phyloP scores from a whole-genome alignment of 2,888 invertebrate genomes.

The Panopea generosa region DNA sequence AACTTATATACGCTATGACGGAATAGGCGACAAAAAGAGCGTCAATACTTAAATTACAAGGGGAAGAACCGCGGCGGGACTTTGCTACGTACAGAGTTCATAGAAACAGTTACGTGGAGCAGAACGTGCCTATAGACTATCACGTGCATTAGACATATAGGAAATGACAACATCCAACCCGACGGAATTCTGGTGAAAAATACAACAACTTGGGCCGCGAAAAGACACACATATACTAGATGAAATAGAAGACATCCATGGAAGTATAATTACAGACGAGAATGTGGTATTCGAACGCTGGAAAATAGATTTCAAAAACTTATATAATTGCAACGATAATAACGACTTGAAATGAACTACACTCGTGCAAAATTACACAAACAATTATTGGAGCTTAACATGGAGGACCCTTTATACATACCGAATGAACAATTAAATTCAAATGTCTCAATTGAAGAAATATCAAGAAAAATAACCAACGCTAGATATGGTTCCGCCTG shows the following conservation, averaged over 20 bases:
- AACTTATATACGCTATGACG: conserved; percentile 1
- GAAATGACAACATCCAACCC: conserved; percentile 30
- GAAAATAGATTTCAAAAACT: conserved; percentile 29
- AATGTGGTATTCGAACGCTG: conserved; percentile 25
- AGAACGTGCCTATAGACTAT: conserved; percentile 21
- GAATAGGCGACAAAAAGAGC: conserved; percentile 6
- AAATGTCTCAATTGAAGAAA: conserved; percentile 16
- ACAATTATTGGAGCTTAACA: conserved; percentile 21
- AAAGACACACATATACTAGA: conserved; percentile 22
- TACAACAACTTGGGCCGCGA: conserved; percentile 38
- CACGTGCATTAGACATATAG: conserved; percentile 27
- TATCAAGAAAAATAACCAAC: neutral
- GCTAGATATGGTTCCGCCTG: too few relatives aligned
- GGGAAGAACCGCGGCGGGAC: neutral
- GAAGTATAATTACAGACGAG: neutral
- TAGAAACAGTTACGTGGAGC: neutral
- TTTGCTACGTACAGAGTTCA: conserved; percentile 4
- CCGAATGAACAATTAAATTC: conserved; percentile 18
- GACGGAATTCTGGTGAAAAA: conserved; percentile 44
- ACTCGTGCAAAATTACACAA: conserved; percentile 31
- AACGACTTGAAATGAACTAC: conserved; percentile 13
- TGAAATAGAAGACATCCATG: conserved; percentile 17
- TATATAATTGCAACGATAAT: conserved; percentile 24
- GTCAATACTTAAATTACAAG: neutral
- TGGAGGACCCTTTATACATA: conserved; percentile 17